Evolutionary conservation across 1,140 invertebrate genomes (phyloP), one percentile per base, ranked within the genome.

Genomic region (Caenorhabditis latens): DNA sequence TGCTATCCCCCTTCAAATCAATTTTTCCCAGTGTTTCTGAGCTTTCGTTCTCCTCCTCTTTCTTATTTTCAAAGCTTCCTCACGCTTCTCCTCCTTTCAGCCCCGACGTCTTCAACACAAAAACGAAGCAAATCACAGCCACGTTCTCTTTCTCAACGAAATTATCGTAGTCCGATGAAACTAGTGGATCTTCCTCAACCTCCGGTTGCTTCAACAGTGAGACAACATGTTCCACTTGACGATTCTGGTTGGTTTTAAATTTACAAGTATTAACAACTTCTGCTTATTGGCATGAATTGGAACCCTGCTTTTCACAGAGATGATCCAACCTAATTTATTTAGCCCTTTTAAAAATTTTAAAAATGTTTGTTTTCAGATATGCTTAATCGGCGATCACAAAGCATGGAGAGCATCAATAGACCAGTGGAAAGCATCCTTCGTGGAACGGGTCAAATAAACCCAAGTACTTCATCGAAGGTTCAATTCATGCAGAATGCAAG

Each of bases 371-470:
- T 58, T 84, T 57, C 46, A 86, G 85, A 86, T 13, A 57, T 82
- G 55, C 7, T 57, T 2, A 50, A 50, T n/a, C 43, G 86, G 5
- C 50, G 57, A n/a, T 83, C 75, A 3, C 86, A 79, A 21, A 86
- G 75, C 43, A 83, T 86, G 75, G 86, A 86, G 43, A 83, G 75
- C 24, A 84, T 86, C 57, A 84, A 86, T 53, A 19, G 46, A 14
- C 50, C 65, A 16, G 61, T 67, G 16, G 58, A 58, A 32, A 84
- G 55, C 24, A 63, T 61, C n/a, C 55, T 58, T 32, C 55, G 83
- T 21, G 58, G 55, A 84, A 61, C 83, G 6, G 55, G 83, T 9
- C 83, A 63, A 24, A 79, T 79, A 13, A n/a, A 24, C 14, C 11
- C 65, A 8, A 16, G 19, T 8, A n/a, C 71, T 3, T 7, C 43